These are phyloP conservation scores for Falco novaeseelandiae DNA, from an alignment of 2,797 vertebrate species.

Conservation along the genomic window DNA sequence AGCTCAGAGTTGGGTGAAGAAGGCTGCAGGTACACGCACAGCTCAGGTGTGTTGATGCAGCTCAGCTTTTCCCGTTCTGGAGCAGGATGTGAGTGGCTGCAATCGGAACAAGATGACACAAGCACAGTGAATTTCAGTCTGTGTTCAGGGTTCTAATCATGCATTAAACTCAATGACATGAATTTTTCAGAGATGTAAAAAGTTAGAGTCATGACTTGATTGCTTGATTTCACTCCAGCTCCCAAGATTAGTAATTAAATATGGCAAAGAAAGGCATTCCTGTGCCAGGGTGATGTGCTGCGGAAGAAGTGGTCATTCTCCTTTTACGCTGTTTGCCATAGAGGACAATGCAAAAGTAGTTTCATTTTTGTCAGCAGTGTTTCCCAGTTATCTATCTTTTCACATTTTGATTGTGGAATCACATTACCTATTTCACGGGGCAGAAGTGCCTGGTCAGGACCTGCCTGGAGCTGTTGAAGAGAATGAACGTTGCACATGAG, in stretches of 20 bases:
- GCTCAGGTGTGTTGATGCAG: background rate
- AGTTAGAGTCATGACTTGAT: background rate
- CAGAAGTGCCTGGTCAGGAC: accelerated
- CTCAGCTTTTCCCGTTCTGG: background rate
- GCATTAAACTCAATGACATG: background rate
- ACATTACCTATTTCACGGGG: accelerated
- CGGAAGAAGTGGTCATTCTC: background rate
- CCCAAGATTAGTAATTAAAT: background rate
- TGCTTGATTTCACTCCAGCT: background rate
- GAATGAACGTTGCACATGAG: accelerated
- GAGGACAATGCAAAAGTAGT: background rate
- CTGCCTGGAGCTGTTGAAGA: background rate
- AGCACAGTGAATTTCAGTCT: background rate
- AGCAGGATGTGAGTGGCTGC: background rate
- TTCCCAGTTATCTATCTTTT: accelerated
- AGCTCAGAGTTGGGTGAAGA: background rate
- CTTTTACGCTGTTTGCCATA: background rate
- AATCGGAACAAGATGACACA: accelerated
- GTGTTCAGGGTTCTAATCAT: background rate
- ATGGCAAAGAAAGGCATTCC: background rate
- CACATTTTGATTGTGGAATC: accelerated
- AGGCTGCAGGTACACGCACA: background rate
- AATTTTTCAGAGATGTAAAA: background rate
- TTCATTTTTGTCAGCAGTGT: background rate
- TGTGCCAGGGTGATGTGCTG: background rate